phyloP scores from a whole-genome alignment of 2,888 invertebrate genomes.

The Actias luna region DNA sequence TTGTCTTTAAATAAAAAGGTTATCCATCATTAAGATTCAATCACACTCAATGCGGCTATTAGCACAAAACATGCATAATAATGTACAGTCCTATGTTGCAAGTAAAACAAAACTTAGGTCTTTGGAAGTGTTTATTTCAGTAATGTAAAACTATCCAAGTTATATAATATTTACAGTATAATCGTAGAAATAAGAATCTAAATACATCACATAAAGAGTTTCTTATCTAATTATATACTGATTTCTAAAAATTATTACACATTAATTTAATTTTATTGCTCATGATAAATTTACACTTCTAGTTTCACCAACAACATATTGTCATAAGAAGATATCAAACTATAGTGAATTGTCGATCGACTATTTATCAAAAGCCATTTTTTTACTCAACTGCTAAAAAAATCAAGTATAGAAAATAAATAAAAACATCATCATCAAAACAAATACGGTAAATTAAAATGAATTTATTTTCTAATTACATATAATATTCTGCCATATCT shows the following conservation, averaged over 20 bases:
- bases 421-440: not conserved
- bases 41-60: too few species aligned
- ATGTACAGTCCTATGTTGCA: not conserved
- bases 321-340: not conserved
- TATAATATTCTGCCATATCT: not conserved
- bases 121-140: constrained; percentile 33
- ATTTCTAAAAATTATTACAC: not conserved
- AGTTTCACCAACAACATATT: too few species aligned
- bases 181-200: constrained; percentile 41
- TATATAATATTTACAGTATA: constrained; percentile 51
- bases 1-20: too few species aligned
- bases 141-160: constrained; percentile 43
- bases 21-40: too few species aligned
- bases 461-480: not conserved
- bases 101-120: constrained; percentile 14
- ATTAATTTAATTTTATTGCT: not conserved
- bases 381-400: not conserved
- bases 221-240: constrained; percentile 33
- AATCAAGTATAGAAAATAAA: not conserved
- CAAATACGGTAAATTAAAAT: not conserved
- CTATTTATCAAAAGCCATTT: not conserved
- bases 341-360: not conserved
- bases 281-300: not conserved
- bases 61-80: too few species aligned
- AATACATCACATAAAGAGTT: constrained; percentile 55